A percentile compares a stretch with the other conserved stretches of the same genome.
Conservation (phyloP, 2,888 invertebrate species). For the Metacarcinus magister region DNA sequence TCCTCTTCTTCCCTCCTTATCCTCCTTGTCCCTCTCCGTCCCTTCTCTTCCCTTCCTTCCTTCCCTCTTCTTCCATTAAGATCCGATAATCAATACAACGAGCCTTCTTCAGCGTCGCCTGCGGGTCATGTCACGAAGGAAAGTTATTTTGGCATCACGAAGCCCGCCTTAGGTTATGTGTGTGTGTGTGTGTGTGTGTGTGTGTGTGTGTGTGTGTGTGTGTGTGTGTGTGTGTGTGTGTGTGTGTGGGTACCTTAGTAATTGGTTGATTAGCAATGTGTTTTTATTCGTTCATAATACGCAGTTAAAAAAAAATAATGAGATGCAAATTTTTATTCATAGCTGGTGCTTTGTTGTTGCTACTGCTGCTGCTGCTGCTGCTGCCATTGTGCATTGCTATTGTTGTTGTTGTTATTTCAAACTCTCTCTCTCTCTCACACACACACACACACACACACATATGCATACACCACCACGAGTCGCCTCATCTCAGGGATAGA, state of each 20-base stretch:
- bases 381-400: neutral
- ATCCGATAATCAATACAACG: too few relatives aligned
- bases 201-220: slow-evolving; percentile 36
- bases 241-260: neutral
- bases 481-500: neutral
- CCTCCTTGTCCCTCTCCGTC: neutral
- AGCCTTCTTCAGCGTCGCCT: too few relatives aligned
- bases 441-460: neutral
- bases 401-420: neutral
- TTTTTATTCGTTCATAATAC: neutral
- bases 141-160: too few relatives aligned
- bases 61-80: too few relatives aligned
- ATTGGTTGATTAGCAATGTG: neutral
- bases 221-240: neutral
- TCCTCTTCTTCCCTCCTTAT: neutral
- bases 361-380: neutral
- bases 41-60: too few relatives aligned
- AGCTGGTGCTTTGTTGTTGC: too few relatives aligned
- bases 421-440: too few relatives aligned
- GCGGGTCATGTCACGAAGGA: too few relatives aligned
- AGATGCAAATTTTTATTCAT: neutral
- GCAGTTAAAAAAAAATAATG: neutral
- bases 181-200: too few relatives aligned
- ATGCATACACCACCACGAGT: neutral
- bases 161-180: too few relatives aligned